Conservation (phyloP, 2,113 vertebrate genomes). For the Tenrec ecaudatus region DNA sequence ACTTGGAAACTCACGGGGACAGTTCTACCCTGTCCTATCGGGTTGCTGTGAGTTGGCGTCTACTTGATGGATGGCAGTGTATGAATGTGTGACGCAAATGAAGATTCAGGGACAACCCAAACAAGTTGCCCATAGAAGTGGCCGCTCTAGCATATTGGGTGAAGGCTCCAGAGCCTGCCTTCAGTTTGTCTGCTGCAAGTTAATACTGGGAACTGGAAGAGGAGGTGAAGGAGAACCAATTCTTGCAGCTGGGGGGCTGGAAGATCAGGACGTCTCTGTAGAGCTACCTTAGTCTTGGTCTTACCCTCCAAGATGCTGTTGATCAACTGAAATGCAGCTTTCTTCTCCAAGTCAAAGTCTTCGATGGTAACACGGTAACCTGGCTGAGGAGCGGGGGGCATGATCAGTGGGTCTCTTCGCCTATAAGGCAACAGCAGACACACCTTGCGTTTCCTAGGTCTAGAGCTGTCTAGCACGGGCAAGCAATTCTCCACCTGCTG, state of each 20-base stretch:
- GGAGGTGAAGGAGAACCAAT: neutral
- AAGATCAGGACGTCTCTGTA: neutral
- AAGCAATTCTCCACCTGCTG: constrained; percentile 23
- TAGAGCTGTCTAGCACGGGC: neutral
- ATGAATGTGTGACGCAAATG: neutral
- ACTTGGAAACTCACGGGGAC: too few relatives aligned
- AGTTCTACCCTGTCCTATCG: too few relatives aligned
- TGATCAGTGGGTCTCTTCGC: constrained; percentile 86
- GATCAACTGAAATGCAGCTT: constrained; percentile 88
- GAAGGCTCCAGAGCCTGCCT: constrained; percentile 65
- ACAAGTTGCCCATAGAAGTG: neutral
- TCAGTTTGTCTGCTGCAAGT: constrained; percentile 70
- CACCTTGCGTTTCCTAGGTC: constrained; percentile 91
- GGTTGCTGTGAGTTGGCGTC: too few relatives aligned
- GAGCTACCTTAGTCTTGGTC: constrained; percentile 73
- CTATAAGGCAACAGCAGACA: constrained; percentile 86
- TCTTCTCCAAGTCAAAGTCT: constrained; percentile 93
- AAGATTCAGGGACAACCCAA: constrained; percentile 54
- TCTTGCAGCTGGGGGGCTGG: neutral
- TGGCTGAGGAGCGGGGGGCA: constrained; percentile 90
- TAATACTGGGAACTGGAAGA: neutral
- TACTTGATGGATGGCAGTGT: too few relatives aligned
- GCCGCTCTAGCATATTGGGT: constrained; percentile 53
- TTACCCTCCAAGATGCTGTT: constrained; percentile 90
- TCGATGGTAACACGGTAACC: constrained; percentile 90